Percentiles rank a stretch among this genome's conserved stretches.
Conservation (phyloP, 53 echinoderm and acorn worm genomes). For the Astropecten irregularis region DNA sequence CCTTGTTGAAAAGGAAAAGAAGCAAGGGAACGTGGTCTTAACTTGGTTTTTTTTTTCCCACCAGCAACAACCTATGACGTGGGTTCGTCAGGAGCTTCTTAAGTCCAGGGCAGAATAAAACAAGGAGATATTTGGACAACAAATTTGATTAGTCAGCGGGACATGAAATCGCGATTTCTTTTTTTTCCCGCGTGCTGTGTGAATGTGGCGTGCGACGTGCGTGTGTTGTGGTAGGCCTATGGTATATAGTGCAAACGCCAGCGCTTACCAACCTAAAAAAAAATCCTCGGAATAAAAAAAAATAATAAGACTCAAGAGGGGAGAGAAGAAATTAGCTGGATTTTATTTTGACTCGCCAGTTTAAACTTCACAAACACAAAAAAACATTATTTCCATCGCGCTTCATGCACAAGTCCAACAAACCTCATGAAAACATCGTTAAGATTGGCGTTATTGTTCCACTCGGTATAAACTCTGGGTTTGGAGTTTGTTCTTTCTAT, state of each 20-base stretch:
- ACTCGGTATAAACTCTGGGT: no score
- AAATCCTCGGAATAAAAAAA: neutral
- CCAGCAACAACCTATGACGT: conserved; percentile 14
- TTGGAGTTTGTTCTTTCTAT: conserved; percentile 25
- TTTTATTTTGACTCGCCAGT: conserved; percentile 39
- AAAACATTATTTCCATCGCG: no score
- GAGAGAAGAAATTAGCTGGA: neutral
- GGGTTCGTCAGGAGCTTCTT: neutral
- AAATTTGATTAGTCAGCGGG: conserved; percentile 28
- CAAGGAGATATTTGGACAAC: conserved; percentile 44
- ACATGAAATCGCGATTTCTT: neutral
- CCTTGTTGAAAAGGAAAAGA: neutral
- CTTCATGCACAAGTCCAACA: conserved; percentile 36
- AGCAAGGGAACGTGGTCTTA: neutral
- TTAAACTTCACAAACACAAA: conserved; percentile 61
- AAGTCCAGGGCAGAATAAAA: conserved; percentile 23
- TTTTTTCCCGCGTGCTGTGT: neutral
- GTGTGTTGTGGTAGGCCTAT: no score
- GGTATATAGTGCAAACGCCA: no score
- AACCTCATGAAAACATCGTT: conserved; percentile 58
- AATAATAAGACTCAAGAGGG: neutral
- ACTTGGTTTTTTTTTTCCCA: neutral
- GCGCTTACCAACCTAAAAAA: no score
- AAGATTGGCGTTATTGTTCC: conserved; percentile 46
- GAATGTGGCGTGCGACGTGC: neutral